Evolutionary conservation across 2,113 vertebrate species (phyloP).

Genomic region (Petroica traversi): DNA sequence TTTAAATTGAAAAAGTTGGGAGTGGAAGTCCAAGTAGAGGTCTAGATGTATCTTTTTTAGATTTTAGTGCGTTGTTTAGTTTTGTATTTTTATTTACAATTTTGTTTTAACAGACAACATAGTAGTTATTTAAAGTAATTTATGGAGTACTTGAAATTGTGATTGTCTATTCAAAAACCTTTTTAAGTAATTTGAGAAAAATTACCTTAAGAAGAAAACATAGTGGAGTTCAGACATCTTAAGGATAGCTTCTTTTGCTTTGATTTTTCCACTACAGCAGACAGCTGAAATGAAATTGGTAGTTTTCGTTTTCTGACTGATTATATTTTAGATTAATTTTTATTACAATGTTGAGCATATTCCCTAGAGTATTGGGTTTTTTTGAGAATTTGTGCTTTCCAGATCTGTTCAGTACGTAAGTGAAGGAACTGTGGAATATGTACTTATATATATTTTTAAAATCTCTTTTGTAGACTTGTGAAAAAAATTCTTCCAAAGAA

Average conservation of each 20-base stretch:
- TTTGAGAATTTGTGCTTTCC: background rate
- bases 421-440: background rate
- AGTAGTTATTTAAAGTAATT: background rate
- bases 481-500: conserved; percentile 79
- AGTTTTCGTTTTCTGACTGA: background rate
- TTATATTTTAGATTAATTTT: background rate
- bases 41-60: background rate
- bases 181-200: background rate
- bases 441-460: background rate
- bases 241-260: background rate
- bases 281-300: background rate
- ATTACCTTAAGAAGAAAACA: background rate
- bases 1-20: background rate
- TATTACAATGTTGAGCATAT: background rate
- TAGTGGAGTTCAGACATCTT: background rate
- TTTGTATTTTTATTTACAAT: background rate
- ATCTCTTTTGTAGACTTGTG: conserved; percentile 61
- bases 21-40: background rate
- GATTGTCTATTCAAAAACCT: background rate
- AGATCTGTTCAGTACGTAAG: background rate
- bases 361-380: background rate
- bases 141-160: background rate
- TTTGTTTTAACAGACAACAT: background rate
- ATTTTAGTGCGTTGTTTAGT: background rate
- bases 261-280: background rate